Evolutionary conservation across 2,888 invertebrate genomes (phyloP).

Genomic region (Belgica antarctica): DNA sequence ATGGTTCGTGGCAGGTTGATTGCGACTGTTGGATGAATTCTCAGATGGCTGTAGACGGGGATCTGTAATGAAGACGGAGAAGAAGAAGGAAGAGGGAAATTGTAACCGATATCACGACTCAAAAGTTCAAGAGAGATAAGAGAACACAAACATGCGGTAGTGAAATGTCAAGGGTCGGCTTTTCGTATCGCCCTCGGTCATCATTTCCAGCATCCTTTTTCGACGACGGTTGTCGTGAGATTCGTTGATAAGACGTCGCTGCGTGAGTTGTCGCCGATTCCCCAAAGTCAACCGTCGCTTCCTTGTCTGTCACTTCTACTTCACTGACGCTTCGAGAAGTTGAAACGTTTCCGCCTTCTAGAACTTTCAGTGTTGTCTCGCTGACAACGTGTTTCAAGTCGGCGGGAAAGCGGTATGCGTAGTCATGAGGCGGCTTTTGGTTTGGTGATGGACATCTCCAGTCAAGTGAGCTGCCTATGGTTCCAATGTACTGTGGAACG

Average conservation of each 20-base stretch:
- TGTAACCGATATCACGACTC: background rate
- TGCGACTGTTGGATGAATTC: constrained; percentile 55
- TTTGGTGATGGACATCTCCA: constrained; percentile 58
- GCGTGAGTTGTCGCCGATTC: background rate
- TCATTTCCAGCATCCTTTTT: background rate
- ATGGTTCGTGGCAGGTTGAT: constrained; percentile 27
- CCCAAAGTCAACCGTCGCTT: constrained; percentile 48
- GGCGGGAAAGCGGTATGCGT: constrained; percentile 64
- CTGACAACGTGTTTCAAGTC: constrained; percentile 73
- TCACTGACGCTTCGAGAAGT: constrained; percentile 21
- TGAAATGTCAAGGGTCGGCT: constrained; percentile 62
- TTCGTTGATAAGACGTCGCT: constrained; percentile 33
- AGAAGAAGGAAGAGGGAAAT: too few species aligned
- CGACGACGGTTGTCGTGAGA: constrained; percentile 45
- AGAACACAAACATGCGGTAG: constrained; percentile 58
- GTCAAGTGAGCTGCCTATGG: constrained; percentile 68
- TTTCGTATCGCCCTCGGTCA: constrained; percentile 48
- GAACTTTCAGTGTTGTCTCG: constrained; percentile 72
- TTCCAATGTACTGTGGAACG: constrained; percentile 60
- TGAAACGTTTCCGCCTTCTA: constrained; percentile 36
- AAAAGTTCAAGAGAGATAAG: constrained; percentile 9
- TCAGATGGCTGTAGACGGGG: constrained; percentile 68
- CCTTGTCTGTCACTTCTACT: constrained; percentile 50
- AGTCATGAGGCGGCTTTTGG: constrained; percentile 55
- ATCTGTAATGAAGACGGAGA: constrained; percentile 57